Percentiles rank a stretch among this genome's conserved stretches.
Conservation (phyloP, 2,888 invertebrate genomes). For the Orchestes rusci region DNA sequence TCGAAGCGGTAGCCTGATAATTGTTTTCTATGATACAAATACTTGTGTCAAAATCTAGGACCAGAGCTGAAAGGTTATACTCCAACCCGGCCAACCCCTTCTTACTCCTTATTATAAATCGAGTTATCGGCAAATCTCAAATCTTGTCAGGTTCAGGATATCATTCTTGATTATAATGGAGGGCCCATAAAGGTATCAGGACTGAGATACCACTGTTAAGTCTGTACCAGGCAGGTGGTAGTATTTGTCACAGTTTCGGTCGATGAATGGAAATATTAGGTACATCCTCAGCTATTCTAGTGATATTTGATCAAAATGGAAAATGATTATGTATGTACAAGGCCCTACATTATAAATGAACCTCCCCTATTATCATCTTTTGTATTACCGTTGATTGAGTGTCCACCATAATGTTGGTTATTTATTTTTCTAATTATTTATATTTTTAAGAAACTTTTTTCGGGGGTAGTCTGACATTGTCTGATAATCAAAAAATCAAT, state of each 20-base stretch:
- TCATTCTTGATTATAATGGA: constrained; percentile 32
- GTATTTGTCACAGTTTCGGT: constrained; percentile 31
- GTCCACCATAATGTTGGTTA: too few species aligned
- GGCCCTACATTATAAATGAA: too few species aligned
- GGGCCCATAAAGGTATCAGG: constrained; percentile 30
- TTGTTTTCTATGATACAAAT: too few species aligned
- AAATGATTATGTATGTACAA: too few species aligned
- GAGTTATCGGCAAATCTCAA: constrained; percentile 30
- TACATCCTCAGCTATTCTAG: background rate
- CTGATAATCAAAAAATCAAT: too few species aligned
- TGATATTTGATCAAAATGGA: too few species aligned
- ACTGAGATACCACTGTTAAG: constrained; percentile 34
- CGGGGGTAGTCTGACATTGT: too few species aligned
- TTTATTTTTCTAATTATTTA: too few species aligned
- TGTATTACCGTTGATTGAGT: too few species aligned
- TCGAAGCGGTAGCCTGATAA: constrained; percentile 31
- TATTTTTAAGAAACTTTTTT: too few species aligned
- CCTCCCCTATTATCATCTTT: too few species aligned
- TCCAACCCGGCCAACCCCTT: too few species aligned
- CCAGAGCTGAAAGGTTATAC: constrained; percentile 33
- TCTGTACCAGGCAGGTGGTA: constrained; percentile 34
- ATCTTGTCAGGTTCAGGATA: constrained; percentile 32
- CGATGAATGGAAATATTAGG: constrained; percentile 38
- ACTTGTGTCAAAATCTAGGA: constrained; percentile 32
- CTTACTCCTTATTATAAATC: constrained; percentile 18